Base-by-base conservation (phyloP, 2,888 invertebrate species). In the Rhynchonema sp. region DNA sequence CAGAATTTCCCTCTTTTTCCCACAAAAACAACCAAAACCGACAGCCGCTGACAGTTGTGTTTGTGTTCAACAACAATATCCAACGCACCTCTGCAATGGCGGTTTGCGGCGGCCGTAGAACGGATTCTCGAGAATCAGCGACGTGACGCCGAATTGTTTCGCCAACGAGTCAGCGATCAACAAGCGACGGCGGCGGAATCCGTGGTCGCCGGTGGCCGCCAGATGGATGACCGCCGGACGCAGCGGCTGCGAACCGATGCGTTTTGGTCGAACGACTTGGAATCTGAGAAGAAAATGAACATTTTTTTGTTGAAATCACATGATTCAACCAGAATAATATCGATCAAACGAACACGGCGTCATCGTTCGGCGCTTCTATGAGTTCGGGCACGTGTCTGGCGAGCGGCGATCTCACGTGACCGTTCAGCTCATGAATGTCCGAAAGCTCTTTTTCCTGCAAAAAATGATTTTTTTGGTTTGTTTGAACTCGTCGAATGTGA, bases 181-280 rank as follows among this genome's bases (percentile, higher is more conserved):
- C 25, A 84, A 84, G 71, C 92, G 79, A 69, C 96, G 79, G 66
- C 90, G 80, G 87, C 90, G 90, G 59, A 66, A 67, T 3, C 64
- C 60, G 80, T 98, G 96, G 78, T 98, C 96, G 55, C 96, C 98
- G 53, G 98, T 98, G 30, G 94, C 94, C 30, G 96, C 94, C 65
- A 96, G 79, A 72, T 96, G 94, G 64, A 98, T 80, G 74, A 92
- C 92, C 13, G 29, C 22, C 17, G 57, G 30, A 6, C 23, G 2
- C 27, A 22, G 29, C 6, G 27, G 6, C 28, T 9, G 25, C 17
- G 2, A 20, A 22, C 13, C 2, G 13, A 13, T 9, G 20, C 26
- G 25, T 3, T n/a, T 25, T 13, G 60, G 60, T 26, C 30, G 17
- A 23, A 58, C 29, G 17, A 62, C 20, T 57, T 49, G 59, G 46